Evolutionary conservation across 2,797 vertebrate species (phyloP), one percentile per base, ranked within the genome.

Genomic region (Cottoperca gobio): DNA sequence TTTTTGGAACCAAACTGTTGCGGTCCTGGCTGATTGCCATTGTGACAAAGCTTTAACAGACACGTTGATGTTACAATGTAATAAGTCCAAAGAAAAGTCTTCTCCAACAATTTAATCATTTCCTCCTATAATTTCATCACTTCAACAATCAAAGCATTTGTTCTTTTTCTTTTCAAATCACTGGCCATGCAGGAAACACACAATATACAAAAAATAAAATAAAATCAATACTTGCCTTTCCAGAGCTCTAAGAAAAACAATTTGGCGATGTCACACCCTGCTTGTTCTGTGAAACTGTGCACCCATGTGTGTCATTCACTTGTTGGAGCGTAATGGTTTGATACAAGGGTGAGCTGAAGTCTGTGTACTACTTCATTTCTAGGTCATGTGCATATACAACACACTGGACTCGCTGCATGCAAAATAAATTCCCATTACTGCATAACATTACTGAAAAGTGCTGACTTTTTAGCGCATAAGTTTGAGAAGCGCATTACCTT

Each of bases 161-260:
- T 16, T 8, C 2, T 17, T 55, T 55, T 21, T 9, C 33, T 28
- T 43, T 60, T 28, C 23, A 3, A 24, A 78, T 70, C 57, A 61
- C 35, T 6, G 67, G 46, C 69, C 43, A 68, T 74, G 69, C 68
- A 80, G 39, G 46, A 57, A 4, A 33, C 13, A 55, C 2, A 23
- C 0, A 14, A 16, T n/a, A n/a, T n/a, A n/a, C n/a, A 43, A 0
- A 14, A 16, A n/a, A n/a, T n/a, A n/a, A n/a, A 43, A 17, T 58
- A 50, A 78, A 76, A 79, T 75, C 67, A 70, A 88, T 81, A 80
- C 83, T 85, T 86, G 76, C 45, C 35, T 33, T 23, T 53, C 53
- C 64, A 65, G 49, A 76, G 79, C 62, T 81, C 24, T 40, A 71
- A 72, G 68, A 67, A 82, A 82, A 84, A 73, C 63, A 62, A 74